These are phyloP conservation scores for Pangasius macronema DNA, from an alignment of 2,797 vertebrate genomes.

Conservation along the genomic window DNA sequence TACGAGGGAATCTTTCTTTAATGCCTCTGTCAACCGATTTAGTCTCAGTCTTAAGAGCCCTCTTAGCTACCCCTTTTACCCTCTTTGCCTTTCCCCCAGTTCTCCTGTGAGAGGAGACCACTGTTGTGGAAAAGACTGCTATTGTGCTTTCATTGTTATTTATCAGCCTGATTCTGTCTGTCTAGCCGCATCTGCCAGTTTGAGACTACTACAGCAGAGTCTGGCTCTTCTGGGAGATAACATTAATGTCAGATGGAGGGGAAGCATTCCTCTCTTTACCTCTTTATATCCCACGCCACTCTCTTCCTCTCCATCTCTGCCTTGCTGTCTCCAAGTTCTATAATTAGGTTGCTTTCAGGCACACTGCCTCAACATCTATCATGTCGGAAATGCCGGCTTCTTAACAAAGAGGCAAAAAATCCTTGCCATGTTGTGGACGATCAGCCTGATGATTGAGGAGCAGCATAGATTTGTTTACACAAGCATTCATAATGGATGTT, in stretches of 20 bases:
- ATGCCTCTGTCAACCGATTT: conserved; percentile 28
- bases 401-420: conserved; percentile 44
- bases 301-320: conserved; percentile 34
- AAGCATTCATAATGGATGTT: conserved; percentile 38
- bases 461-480: conserved; percentile 44
- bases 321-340: conserved; percentile 33
- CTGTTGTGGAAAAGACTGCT: conserved; percentile 25
- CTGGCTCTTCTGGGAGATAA: conserved; percentile 42
- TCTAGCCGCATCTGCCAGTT: conserved; percentile 30
- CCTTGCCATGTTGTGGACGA: conserved; percentile 16
- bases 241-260: conserved; percentile 49
- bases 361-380: conserved; percentile 46
- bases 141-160: conserved; percentile 33
- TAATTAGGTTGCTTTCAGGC: conserved; percentile 54
- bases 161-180: conserved; percentile 48
- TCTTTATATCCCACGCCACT: conserved; percentile 38
- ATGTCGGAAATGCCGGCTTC: conserved; percentile 37
- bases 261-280: conserved; percentile 38
- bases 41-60: conserved; percentile 33
- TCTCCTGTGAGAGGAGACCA: conserved; percentile 16
- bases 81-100: conserved; percentile 27
- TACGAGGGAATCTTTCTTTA: conserved; percentile 23
- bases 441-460: conserved; percentile 45
- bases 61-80: conserved; percentile 44
- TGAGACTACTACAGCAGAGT: conserved; percentile 21